These are phyloP conservation scores for Ditula angustiorana DNA, from an alignment of 2,888 invertebrate genomes.

Conservation along the genomic window DNA sequence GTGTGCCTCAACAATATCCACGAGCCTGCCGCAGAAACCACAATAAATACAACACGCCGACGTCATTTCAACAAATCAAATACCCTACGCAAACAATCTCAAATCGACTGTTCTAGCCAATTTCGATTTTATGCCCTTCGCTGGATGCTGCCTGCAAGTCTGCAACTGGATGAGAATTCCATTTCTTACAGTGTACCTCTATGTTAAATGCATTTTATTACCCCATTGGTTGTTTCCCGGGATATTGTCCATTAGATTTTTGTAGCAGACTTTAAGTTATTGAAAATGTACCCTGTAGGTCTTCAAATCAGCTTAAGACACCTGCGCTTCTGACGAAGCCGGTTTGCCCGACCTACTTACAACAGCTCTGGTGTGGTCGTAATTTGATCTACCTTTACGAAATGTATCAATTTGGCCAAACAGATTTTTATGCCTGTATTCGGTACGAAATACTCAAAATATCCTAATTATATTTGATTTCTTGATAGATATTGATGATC, in stretches of 20 bases:
- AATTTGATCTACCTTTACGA: background rate
- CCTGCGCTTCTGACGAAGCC: constrained; percentile 1
- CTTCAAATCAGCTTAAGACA: constrained; percentile 4
- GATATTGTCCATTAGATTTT: background rate
- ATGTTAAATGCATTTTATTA: background rate
- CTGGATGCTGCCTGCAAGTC: constrained; percentile 49
- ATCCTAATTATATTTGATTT: too few relatives aligned
- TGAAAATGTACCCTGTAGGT: constrained; percentile 4
- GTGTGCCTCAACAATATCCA: constrained; percentile 83
- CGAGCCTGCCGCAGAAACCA: constrained; percentile 67
- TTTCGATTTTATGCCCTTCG: constrained; percentile 69
- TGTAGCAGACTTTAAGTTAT: background rate
- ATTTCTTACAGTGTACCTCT: constrained; percentile 42
- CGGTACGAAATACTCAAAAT: too few relatives aligned
- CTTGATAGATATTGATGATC: too few relatives aligned
- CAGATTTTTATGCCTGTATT: too few relatives aligned
- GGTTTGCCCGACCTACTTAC: constrained; percentile 4
- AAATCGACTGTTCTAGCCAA: constrained; percentile 74
- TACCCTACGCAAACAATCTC: constrained; percentile 72
- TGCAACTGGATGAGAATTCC: constrained; percentile 51
- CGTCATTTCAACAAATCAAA: constrained; percentile 80
- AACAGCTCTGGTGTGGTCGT: background rate
- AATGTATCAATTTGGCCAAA: background rate
- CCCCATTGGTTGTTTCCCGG: background rate
- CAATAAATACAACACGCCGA: constrained; percentile 75